A percentile compares a stretch with the other conserved stretches of the same genome.
Evolutionary conservation across 2,888 invertebrate species (phyloP).

Genomic region (Tricholauxania praeusta): DNA sequence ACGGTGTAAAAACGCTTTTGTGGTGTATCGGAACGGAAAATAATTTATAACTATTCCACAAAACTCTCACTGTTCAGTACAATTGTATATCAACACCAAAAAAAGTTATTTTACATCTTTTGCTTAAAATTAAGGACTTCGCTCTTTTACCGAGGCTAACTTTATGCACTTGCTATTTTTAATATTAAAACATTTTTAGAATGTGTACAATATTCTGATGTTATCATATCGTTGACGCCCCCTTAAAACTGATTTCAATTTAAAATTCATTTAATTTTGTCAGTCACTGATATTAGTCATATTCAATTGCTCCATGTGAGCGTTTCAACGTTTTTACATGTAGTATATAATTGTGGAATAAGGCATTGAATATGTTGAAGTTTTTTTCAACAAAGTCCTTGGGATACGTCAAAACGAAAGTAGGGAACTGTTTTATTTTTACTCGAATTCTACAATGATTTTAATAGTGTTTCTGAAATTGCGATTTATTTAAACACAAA

Average conservation of each 20-base stretch:
- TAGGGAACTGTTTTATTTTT: slow-evolving; percentile 34
- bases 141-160: no score
- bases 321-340: neutral
- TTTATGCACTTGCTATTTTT: no score
- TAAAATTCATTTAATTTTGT: neutral
- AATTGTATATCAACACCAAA: no score
- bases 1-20: no score
- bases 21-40: no score
- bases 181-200: no score
- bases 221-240: slow-evolving; percentile 52
- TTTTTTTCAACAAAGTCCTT: slow-evolving; percentile 58
- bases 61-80: no score
- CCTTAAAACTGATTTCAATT: slow-evolving; percentile 35
- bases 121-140: no score
- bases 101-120: no score
- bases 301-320: neutral
- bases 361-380: slow-evolving; percentile 56
- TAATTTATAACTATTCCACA: no score
- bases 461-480: neutral
- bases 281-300: neutral
- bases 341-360: neutral
- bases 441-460: neutral
- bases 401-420: slow-evolving; percentile 49
- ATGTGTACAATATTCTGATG: no score
- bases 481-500: neutral